Base-by-base conservation (phyloP, 2,797 vertebrate genomes). In the Aulostomus chinensis region DNA sequence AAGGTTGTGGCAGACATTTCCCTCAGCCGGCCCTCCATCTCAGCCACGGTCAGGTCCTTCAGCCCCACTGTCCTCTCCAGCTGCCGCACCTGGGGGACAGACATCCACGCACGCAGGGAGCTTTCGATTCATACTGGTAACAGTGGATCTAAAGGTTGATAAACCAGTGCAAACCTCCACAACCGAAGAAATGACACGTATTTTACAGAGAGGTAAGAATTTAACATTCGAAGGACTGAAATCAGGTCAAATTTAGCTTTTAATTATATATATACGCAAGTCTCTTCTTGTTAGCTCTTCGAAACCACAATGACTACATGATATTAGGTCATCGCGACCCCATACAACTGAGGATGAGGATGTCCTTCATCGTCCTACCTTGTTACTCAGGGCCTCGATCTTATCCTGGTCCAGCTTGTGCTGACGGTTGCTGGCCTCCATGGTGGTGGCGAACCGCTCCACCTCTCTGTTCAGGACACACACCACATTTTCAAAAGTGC, bases 401-500 rank as follows among this genome's bases (percentile, higher is more conserved):
- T 94, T 95, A 79, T 97, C 96, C 81, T 95, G 95, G 88, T 98
- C 96, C 31, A 96, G 86, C 13, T 92, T 93, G 48, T 96, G 96
- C 54, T 97, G 97, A 9, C 93, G 93, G 71, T 92, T 91, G 43
- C 93, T 93, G 41, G 96, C 96, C 71, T 97, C 96, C 0, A 94
- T 91, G 0, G 93, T 92, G 56, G 94, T 89, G 18, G 94, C 93
- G 0, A 94, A 94, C 57, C 94, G 70, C 80, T 98, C 96, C 87
- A 92, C 89, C 80, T 98, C 96, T 12, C 95, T 92, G 85, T 98
- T 98, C 41, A 98, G 93, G 50, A 98, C 96, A 0, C 96, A 97
- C 51, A 99, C 95, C 2, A 98, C 97, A 76, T 98, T 98, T 85
- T 99, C 97, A 2, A 99, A 96, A 6, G 96, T 96, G 67, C 89